Evolutionary conservation across 1,140 invertebrate genomes (phyloP).

Genomic region (Nomia melanderi): DNA sequence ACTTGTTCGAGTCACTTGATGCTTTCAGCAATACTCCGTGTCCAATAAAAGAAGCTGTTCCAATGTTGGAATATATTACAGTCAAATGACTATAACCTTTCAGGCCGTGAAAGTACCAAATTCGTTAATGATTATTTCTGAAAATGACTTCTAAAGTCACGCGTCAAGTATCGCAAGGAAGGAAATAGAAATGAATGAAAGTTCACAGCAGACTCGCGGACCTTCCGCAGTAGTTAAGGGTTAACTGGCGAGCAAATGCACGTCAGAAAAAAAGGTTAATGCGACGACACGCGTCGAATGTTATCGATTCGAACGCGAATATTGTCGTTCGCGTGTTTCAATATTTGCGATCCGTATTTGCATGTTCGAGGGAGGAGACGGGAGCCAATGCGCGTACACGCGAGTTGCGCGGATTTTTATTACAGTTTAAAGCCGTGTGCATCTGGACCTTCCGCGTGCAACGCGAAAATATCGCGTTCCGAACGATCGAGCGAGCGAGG

Average conservation of each 20-base stretch:
- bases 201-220: no score
- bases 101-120: no score
- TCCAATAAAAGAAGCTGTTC: no score
- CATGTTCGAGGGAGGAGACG: constrained; percentile 2
- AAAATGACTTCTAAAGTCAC: no score
- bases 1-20: no score
- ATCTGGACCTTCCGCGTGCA: background rate
- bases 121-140: no score
- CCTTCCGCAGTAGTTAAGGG: background rate
- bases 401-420: constrained; percentile 16
- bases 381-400: no score
- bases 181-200: no score
- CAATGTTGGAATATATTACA: no score
- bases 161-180: no score
- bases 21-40: no score
- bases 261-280: background rate
- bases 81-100: no score
- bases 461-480: constrained; percentile 1
- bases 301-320: constrained; percentile 13
- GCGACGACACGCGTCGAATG: background rate
- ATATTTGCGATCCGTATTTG: constrained; percentile 36
- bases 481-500: background rate
- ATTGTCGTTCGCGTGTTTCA: background rate
- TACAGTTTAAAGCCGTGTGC: constrained; percentile 28
- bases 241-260: constrained; percentile 9